Evolutionary conservation across 2,113 vertebrate genomes (phyloP), one percentile per base, ranked within the genome.

Genomic region (Etia nguti): DNA sequence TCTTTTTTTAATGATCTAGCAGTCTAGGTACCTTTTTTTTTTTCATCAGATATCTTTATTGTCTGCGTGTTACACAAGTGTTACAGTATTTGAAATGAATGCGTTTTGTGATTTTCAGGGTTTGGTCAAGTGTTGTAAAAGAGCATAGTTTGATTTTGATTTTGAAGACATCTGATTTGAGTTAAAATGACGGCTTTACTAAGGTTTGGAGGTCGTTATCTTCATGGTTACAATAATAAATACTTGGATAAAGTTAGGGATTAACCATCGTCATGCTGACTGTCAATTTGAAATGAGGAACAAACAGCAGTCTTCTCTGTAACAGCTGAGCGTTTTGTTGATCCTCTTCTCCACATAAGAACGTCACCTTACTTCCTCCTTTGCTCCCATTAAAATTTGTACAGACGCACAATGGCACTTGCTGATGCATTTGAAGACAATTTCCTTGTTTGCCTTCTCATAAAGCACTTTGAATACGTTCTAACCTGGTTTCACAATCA

Each of bases 101-200:
- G 20, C 0, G 2, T 38, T 29, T 77, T 59, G 18, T 60, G 24
- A 31, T 60, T 43, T 81, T 81, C 55, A 81, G 20, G n/a, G 29
- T 81, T 50, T 16, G 11, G 0, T 79, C 13, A 4, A 5, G 9
- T 50, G 11, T 65, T 50, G 29, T 22, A 0, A 0, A 57, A 56
- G 13, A 80, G 26, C 46, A 13, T n/a, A 31, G 10, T 50, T 77
- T 12, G 10, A 31, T n/a, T 77, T 1, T 8, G 20, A 65, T 65
- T 65, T n/a, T 65, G 1, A 77, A 50, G 18, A 31, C 16, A 8
- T 77, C 70, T 75, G 41, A 75, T 48, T 75, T 29, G 15, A 24
- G 68, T 75, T 77, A 50, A 50, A 77, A 77, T 52, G 15, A 12
- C 0, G 1, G 1, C 43, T 75, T 1, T 2, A 8, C 46, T 77